Conservation (phyloP, 1,140 invertebrate species). For the Drosophila repleta region DNA sequence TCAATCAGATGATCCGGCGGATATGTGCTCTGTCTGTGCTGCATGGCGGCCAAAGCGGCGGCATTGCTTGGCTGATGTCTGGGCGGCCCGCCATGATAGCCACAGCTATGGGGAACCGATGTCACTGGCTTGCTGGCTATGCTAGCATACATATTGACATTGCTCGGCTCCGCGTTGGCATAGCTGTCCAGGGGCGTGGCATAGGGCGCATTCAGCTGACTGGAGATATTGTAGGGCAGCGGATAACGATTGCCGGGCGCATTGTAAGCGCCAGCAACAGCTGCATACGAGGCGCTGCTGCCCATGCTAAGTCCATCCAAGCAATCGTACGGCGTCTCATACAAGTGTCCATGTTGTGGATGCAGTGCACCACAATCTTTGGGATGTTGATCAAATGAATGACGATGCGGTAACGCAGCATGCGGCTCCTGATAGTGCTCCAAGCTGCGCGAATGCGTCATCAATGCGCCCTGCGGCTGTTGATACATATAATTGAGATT, state of each 20-base stretch:
- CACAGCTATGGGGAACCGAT: constrained; percentile 48
- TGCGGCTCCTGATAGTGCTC: constrained; percentile 82
- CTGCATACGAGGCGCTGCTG: constrained; percentile 75
- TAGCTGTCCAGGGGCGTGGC: constrained; percentile 57
- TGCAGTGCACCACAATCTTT: constrained; percentile 55
- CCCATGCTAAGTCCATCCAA: constrained; percentile 73
- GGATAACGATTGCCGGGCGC: constrained; percentile 81
- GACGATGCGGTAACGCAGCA: constrained; percentile 68
- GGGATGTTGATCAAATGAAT: constrained; percentile 81
- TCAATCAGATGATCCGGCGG: constrained; percentile 87
- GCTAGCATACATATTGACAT: constrained; percentile 54
- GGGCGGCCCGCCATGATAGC: constrained; percentile 50
- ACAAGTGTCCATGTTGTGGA: constrained; percentile 48
- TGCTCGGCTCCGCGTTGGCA: constrained; percentile 42
- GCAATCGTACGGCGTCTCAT: constrained; percentile 77
- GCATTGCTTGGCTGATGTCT: constrained; percentile 1
- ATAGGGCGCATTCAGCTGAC: constrained; percentile 73
- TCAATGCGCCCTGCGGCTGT: constrained; percentile 38
- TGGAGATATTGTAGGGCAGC: constrained; percentile 80
- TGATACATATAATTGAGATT: constrained; percentile 57
- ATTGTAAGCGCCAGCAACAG: constrained; percentile 75
- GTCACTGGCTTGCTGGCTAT: constrained; percentile 33
- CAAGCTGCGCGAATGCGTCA: constrained; percentile 81
- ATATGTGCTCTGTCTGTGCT: constrained; percentile 74
- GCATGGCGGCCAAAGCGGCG: constrained; percentile 54